phyloP scores from a whole-genome alignment of 2,113 vertebrate species.

The Otocyon megalotis region DNA sequence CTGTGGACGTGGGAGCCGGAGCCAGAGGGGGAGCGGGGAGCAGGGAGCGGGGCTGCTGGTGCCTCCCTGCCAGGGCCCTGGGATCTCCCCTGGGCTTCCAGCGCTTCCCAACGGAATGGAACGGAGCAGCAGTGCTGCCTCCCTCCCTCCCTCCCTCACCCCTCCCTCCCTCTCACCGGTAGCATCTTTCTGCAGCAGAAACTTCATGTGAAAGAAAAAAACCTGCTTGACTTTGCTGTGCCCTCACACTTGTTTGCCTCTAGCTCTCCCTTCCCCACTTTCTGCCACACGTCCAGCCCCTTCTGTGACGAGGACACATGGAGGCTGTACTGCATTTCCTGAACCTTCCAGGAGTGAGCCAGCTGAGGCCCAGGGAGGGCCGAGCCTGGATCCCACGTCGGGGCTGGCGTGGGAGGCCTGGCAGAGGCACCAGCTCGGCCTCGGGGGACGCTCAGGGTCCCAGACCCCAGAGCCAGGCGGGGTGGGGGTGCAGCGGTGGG shows the following conservation, averaged over 20 bases:
- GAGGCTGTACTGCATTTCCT: background rate
- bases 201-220: background rate
- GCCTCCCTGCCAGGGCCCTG: background rate
- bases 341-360: background rate
- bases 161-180: background rate
- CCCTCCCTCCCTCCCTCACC: accelerated
- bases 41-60: background rate
- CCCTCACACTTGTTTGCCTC: background rate
- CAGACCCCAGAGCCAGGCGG: background rate
- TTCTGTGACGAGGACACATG: background rate
- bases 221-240: accelerated
- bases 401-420: background rate
- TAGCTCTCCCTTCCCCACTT: background rate
- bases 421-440: background rate
- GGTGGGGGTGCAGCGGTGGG: accelerated
- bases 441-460: background rate
- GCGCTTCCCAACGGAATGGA: background rate
- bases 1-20: background rate
- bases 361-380: background rate
- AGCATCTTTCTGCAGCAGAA: background rate
- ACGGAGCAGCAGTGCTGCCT: background rate
- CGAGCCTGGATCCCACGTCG: accelerated
- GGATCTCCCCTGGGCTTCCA: too few species aligned
- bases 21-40: too few species aligned
- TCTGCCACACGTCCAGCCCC: background rate